Base-by-base conservation (phyloP, 2,888 invertebrate species). In the Tetheella fluctuosa region DNA sequence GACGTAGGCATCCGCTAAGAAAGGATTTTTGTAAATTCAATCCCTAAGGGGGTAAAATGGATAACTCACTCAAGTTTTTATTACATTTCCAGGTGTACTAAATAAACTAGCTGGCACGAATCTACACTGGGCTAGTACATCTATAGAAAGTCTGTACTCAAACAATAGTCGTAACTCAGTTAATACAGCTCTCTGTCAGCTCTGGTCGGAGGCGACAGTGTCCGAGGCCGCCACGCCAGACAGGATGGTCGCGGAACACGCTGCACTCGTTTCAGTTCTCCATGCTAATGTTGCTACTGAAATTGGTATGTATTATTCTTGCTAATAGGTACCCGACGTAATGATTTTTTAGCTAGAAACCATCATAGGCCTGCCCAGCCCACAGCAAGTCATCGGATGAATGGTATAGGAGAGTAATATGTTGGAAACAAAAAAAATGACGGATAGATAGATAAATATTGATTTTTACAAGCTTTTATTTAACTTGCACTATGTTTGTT, bases 241-340 rank as follows among this genome's bases (percentile, higher is more conserved):
- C 73, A 89, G 97, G 28, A 93, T 98, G 78, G 92, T 97, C 0
- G 95, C 97, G 20, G 99, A 99, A 76, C 96, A 98, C 78, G 95
- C 97, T 30, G 95, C 98, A 72, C 84, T 99, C 0, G 91, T 99
- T 15, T 95, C 97, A 0, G 94, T 97, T 65, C 85, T 99, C 34
- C 98, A 99, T 85, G 97, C 97, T 0, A 98, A 98, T 84, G 95
- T 99, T 48, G 99, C 97, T 15, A 95, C 95, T 3, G 99, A 99
- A 94, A 95, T 99, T 58, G 98, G 98, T 96, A 77, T 89, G 94
- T 81, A 3, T 15, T 57, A 68, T 20, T 54, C 25, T 58, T 59
- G 20, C 37, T 63, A 30, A n/a, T n/a, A n/a, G n/a, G n/a, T n/a
- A n/a, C n/a, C n/a, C n/a, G n/a, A n/a, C n/a, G n/a, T n/a, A n/a